Percentiles rank a stretch among this genome's conserved stretches.
Conservation (phyloP, 2,888 invertebrate species). For the Lydus trimaculatus region DNA sequence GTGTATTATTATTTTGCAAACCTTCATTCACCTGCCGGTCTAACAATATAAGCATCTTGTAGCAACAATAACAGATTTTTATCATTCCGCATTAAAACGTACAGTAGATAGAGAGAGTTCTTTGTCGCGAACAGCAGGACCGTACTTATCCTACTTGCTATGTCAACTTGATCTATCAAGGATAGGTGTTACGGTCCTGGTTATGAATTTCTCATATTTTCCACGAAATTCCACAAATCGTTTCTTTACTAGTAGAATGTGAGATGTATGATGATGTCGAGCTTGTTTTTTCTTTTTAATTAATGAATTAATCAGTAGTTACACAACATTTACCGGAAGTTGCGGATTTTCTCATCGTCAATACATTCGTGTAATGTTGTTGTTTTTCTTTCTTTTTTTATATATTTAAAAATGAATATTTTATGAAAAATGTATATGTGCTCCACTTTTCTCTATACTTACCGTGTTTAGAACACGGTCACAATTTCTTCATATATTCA, state of each 20-base stretch:
- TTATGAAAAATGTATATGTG: slow-evolving; percentile 31
- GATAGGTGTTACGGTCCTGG: too few relatives aligned
- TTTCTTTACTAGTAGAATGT: neutral
- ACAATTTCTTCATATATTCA: slow-evolving; percentile 50
- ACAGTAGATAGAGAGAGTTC: neutral
- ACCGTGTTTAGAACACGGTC: slow-evolving; percentile 47
- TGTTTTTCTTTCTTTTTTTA: neutral
- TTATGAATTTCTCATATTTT: too few relatives aligned
- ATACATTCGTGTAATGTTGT: neutral
- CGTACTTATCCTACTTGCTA: too few relatives aligned
- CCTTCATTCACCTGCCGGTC: slow-evolving; percentile 25
- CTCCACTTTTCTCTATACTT: slow-evolving; percentile 46
- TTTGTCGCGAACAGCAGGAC: neutral
- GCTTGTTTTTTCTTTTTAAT: neutral
- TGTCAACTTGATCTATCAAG: too few relatives aligned
- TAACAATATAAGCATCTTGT: slow-evolving; percentile 28
- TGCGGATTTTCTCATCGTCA: slow-evolving; percentile 2
- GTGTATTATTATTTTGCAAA: slow-evolving; percentile 25
- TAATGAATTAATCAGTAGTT: slow-evolving; percentile 1
- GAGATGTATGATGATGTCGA: neutral
- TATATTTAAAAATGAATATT: slow-evolving; percentile 10
- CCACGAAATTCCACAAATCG: neutral
- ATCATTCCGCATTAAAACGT: slow-evolving; percentile 8
- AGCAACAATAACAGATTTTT: slow-evolving; percentile 20
- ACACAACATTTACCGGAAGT: neutral